Evolutionary conservation across 1,140 invertebrate species (phyloP), one percentile per base, ranked within the genome.

Genomic region (Drosophila pruinosa): DNA sequence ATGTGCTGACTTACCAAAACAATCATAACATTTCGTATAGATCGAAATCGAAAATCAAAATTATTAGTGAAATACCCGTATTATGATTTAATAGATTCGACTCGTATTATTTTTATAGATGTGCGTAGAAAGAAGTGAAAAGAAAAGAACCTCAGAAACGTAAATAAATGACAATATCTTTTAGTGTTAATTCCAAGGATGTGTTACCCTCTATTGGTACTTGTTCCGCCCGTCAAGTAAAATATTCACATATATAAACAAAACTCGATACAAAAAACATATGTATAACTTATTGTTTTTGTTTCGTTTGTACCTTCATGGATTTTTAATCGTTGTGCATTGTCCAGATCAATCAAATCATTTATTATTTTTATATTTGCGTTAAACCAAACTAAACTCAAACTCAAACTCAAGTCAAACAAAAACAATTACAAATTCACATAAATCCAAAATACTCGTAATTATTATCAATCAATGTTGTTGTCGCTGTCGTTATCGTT

Each of bases 221-320:
- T 91, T 91, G 89, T 86, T 91, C 79, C 90, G 90, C 90, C 90
- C 89, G 79, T 78, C 89, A 91, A 89, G 79, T 85, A 90, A 82
- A 89, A 68, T 69, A 70, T 34, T 62, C 56, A 12, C 59, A 77
- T 64, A 65, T 36, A 48, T 43, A 59, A 52, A 58, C 62, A 24
- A 52, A 56, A 54, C 57, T 54, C 22, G 28, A 71, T 58, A 59
- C 36, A 31, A 47, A 64, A 28, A 28, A 57, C 21, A 31, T 31
- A 4, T 39, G 12, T 41, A 8, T 17, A 7, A n/a, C 2, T 34
- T 34, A 36, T 58, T 34, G 43, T 72, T 72, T 56, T 71, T 19
- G 26, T 62, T 45, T 41, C 22, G 15, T 45, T 57, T 24, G 22
- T 69, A 59, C 22, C 10, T 14, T 43, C 50, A 70, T 63, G n/a